Evolutionary conservation across 2,113 vertebrate species (phyloP), one percentile per base, ranked within the genome.

Genomic region (Protobothrops mucrosquamatus): DNA sequence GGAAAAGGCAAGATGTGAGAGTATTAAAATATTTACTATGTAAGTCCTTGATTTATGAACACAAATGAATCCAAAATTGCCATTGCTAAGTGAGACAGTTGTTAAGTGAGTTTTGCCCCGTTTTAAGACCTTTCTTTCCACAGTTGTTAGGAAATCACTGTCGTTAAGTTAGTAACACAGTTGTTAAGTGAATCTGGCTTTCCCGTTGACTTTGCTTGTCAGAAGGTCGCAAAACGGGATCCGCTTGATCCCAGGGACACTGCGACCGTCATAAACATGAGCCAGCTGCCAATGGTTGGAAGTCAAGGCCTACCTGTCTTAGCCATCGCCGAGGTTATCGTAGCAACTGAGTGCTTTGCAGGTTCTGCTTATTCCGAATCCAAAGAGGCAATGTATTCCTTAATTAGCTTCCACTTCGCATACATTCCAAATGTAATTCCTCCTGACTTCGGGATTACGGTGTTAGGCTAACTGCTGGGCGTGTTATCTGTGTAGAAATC

Each of bases 361-460:
- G 69, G 23, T 55, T 12, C 34, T 91, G 23, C 3, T 55, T 81
- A 6, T 55, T 34, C n/a, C 54, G 51, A 54, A 14, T 54, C 34
- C 43, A 22, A 54, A 24, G 18, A 23, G 87, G 15, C 26, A 88
- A 52, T 20, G 29, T 34, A 54, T 26, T 69, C 18, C 23, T 12
- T 46, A 81, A 26, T 39, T 39, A 39, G 5, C 39, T 15, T 88
- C 15, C 6, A 18, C 18, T 85, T 61, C 26, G 22, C 29, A 23
- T 15, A 61, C 26, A 61, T 55, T 59, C 56, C 9, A 74, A 93
- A 24, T 74, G 85, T 56, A 61, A 57, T 91, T 69, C 85, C 54
- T 10, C 7, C 51, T 8, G 1, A 46, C 14, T 92, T 64, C 1
- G 7, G 0, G 0, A 87, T 61, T 0, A 39, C 1, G 3, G 0